Conservation (phyloP, 2,888 invertebrate genomes). For the Hirtodrosophila trivittata region DNA sequence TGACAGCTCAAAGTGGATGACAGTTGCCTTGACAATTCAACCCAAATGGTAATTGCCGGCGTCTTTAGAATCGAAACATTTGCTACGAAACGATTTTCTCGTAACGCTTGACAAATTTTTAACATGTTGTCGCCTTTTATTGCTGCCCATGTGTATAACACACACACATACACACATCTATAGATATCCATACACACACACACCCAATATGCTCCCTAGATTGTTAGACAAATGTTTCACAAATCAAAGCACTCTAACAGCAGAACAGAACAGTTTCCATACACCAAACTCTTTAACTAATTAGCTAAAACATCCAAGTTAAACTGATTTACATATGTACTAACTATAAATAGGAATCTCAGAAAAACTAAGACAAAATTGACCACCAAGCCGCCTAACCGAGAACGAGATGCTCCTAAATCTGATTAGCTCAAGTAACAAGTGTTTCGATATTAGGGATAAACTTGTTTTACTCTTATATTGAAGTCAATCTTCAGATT, state of each 20-base stretch:
- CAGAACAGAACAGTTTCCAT: conserved; percentile 1
- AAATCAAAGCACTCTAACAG: conserved; percentile 1
- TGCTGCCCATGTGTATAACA: conserved; percentile 29
- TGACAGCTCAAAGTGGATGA: conserved; percentile 83
- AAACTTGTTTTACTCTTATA: too few relatives aligned
- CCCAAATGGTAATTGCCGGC: conserved; percentile 66
- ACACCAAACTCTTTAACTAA: conserved; percentile 6
- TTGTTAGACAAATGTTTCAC: not conserved
- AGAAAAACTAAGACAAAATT: too few relatives aligned
- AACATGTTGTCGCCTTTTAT: conserved; percentile 69
- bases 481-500: conserved; percentile 33
- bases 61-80: conserved; percentile 56
- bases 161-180: conserved; percentile 12
- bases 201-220: not conserved
- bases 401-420: not conserved
- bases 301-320: conserved; percentile 69
- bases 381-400: too few relatives aligned
- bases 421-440: conserved; percentile 47
- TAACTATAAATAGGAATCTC: too few relatives aligned
- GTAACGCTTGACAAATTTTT: conserved; percentile 82
- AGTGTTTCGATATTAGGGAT: conserved; percentile 14
- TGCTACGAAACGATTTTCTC: conserved; percentile 72
- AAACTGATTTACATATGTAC: too few relatives aligned
- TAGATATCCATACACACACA: not conserved
- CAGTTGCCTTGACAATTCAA: conserved; percentile 83